Evolutionary conservation across 2,113 vertebrate genomes (phyloP).

Genomic region (Solea solea): DNA sequence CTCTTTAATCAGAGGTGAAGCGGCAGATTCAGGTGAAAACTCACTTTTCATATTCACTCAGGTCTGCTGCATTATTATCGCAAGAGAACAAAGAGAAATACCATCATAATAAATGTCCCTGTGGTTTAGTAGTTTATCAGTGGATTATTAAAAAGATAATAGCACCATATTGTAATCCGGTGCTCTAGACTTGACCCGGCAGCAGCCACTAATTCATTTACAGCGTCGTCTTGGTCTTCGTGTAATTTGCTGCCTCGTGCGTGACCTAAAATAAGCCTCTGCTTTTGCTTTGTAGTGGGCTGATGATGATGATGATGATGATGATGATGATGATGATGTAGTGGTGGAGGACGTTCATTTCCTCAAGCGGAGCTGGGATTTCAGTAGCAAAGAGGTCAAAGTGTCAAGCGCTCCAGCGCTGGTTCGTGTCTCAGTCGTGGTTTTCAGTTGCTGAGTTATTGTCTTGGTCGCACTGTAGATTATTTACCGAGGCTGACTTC

Average conservation of each 20-base stretch:
- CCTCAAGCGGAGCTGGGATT: constrained; percentile 39
- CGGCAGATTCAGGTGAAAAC: background rate
- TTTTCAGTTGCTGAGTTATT: constrained; percentile 54
- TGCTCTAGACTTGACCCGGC: background rate
- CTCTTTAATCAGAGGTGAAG: no score
- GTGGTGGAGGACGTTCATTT: constrained; percentile 52
- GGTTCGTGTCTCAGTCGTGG: constrained; percentile 14
- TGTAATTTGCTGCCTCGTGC: constrained; percentile 33
- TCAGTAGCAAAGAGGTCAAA: constrained; percentile 46
- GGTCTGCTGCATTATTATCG: no score
- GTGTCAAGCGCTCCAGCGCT: constrained; percentile 49
- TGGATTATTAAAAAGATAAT: no score
- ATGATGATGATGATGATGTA: constrained; percentile 58
- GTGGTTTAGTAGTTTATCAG: no score
- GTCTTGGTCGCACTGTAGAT: constrained; percentile 13
- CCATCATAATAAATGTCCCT: no score
- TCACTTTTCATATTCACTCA: no score
- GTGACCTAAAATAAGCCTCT: constrained; percentile 18
- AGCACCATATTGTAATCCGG: background rate
- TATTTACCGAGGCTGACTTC: constrained; percentile 43
- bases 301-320: constrained; percentile 55
- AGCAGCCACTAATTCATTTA: constrained; percentile 10
- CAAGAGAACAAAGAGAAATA: no score
- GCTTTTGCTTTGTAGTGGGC: constrained; percentile 39
- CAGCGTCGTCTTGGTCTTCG: constrained; percentile 14